Evolutionary conservation across 2,113 vertebrate genomes (phyloP).

Genomic region (Semnornis frantzii): DNA sequence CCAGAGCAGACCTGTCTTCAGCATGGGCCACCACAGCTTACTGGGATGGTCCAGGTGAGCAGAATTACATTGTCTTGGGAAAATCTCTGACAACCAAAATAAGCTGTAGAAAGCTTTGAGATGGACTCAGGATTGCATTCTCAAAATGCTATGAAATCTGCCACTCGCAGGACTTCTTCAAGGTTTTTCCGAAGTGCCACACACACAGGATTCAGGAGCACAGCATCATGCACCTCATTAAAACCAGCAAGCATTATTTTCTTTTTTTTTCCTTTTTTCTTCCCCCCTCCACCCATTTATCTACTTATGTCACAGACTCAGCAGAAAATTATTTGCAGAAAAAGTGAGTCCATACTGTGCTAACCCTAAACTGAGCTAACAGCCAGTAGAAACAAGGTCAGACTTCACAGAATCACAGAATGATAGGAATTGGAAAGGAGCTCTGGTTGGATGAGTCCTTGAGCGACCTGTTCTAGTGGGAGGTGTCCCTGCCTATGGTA

Average conservation of each 20-base stretch:
- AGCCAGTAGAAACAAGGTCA: background rate
- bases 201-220: fast-evolving
- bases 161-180: background rate
- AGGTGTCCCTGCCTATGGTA: too few relatives aligned
- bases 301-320: background rate
- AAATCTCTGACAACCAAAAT: background rate
- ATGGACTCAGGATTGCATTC: too few relatives aligned
- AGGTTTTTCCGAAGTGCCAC: background rate
- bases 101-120: background rate
- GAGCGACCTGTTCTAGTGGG: too few relatives aligned
- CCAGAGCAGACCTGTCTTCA: background rate
- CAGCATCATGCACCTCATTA: background rate
- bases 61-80: background rate
- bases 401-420: background rate
- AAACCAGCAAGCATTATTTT: background rate
- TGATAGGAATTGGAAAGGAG: too few relatives aligned
- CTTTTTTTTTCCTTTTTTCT: background rate
- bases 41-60: background rate
- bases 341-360: background rate
- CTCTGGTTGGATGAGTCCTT: too few relatives aligned
- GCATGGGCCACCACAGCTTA: background rate
- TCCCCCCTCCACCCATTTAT: background rate
- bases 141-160: background rate
- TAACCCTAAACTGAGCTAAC: background rate
- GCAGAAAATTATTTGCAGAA: background rate